phyloP scores from a whole-genome alignment of 64 coral and sea anemone genomes.

The Porites australiensis region DNA sequence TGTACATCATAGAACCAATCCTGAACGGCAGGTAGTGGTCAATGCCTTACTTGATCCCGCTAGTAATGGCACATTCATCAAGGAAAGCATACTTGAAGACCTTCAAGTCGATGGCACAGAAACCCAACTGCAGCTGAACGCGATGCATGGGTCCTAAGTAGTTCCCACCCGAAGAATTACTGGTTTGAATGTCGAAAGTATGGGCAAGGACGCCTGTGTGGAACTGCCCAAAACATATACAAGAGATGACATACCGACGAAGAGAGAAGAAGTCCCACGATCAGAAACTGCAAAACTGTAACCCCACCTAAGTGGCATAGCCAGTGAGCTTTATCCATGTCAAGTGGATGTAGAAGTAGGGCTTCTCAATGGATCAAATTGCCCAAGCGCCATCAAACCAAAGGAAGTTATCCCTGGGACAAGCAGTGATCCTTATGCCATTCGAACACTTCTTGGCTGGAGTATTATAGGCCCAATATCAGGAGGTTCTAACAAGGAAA shows the following conservation, averaged over 20 bases:
- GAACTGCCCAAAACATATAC: slow-evolving; percentile 60
- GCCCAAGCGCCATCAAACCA: slow-evolving; percentile 65
- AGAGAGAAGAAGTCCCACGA: slow-evolving; percentile 57
- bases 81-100: not conserved
- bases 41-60: slow-evolving; percentile 29
- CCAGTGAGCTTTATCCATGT: slow-evolving; percentile 21
- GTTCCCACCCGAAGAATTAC: slow-evolving; percentile 6
- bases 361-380: slow-evolving; percentile 65
- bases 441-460: slow-evolving; percentile 52
- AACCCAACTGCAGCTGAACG: slow-evolving; percentile 27
- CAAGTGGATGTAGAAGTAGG: slow-evolving; percentile 38
- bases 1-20: slow-evolving; percentile 8
- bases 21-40: not conserved
- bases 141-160: slow-evolving; percentile 42
- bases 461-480: slow-evolving; percentile 14
- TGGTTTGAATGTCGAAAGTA: slow-evolving; percentile 49
- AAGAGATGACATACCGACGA: slow-evolving; percentile 23
- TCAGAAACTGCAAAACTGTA: slow-evolving; percentile 17
- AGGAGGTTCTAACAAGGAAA: not conserved
- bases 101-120: slow-evolving; percentile 27
- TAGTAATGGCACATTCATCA: slow-evolving; percentile 74
- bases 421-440: slow-evolving; percentile 56
- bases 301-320: slow-evolving; percentile 39
- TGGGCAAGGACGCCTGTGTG: slow-evolving; percentile 39
- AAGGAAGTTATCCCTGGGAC: slow-evolving; percentile 60